These are phyloP conservation scores for Rugalucina vietnamica DNA, from an alignment of 2,888 invertebrate genomes.

Conservation along the genomic window DNA sequence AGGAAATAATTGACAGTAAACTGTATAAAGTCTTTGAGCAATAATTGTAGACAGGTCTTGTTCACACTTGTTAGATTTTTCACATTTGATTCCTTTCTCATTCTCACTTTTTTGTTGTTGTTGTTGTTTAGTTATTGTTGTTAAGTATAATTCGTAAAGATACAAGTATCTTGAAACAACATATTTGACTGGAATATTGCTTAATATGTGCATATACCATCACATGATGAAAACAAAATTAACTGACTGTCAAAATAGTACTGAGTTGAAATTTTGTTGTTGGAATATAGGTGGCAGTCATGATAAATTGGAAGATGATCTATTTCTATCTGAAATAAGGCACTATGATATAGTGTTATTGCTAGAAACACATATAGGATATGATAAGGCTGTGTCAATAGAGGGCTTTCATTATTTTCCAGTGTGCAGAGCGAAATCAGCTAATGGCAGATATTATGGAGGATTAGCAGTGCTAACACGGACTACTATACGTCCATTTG, in stretches of 20 bases:
- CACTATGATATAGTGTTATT: constrained; percentile 21
- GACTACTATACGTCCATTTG: constrained; percentile 10
- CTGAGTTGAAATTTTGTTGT: neutral
- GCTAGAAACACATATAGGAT: constrained; percentile 14
- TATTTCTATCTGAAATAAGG: neutral
- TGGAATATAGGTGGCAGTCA: constrained; percentile 11
- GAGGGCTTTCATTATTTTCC: constrained; percentile 7
- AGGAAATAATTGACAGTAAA: no score
- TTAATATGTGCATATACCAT: no score
- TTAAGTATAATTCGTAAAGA: no score
- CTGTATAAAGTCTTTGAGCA: no score
- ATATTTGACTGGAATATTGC: no score
- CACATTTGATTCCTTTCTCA: no score
- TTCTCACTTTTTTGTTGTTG: no score
- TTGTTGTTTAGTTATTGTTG: no score
- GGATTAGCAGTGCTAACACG: constrained; percentile 27
- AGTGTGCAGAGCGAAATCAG: constrained; percentile 3
- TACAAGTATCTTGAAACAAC: no score
- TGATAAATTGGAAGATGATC: neutral
- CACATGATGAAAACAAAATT: neutral
- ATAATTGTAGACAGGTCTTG: no score
- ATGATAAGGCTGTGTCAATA: neutral
- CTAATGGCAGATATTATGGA: constrained; percentile 24
- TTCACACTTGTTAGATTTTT: no score
- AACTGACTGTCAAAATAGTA: neutral